phyloP scores from a whole-genome alignment of 2,888 invertebrate genomes.

The Bugulina stolonifera region DNA sequence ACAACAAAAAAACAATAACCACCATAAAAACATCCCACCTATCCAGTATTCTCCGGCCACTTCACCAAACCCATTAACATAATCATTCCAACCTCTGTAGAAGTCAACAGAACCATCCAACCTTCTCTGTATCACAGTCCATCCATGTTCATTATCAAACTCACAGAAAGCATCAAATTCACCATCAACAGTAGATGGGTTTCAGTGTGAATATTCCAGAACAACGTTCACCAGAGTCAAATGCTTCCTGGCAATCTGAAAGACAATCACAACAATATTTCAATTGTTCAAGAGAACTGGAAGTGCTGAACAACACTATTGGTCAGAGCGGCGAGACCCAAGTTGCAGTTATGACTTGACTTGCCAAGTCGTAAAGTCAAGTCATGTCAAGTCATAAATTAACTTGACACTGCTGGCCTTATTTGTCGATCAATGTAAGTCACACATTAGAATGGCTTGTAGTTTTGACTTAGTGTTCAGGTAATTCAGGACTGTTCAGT shows the following conservation, averaged over 20 bases:
- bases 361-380: too few relatives aligned
- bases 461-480: too few relatives aligned
- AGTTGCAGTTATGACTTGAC: too few relatives aligned
- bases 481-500: too few relatives aligned
- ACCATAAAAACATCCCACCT: neutral
- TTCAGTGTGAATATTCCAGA: neutral
- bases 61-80: neutral
- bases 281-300: too few relatives aligned
- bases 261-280: too few relatives aligned
- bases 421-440: too few relatives aligned
- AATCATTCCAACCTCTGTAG: neutral
- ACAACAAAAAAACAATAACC: neutral
- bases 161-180: neutral
- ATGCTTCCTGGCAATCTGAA: neutral
- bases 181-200: neutral
- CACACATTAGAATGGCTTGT: too few relatives aligned
- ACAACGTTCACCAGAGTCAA: neutral
- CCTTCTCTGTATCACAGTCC: neutral
- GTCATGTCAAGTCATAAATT: too few relatives aligned
- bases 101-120: neutral
- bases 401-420: too few relatives aligned
- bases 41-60: neutral
- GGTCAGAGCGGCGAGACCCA: too few relatives aligned
- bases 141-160: neutral
- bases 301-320: too few relatives aligned